Base-by-base conservation (phyloP, 1,140 invertebrate genomes). In the Trypoxylus dichotomus region DNA sequence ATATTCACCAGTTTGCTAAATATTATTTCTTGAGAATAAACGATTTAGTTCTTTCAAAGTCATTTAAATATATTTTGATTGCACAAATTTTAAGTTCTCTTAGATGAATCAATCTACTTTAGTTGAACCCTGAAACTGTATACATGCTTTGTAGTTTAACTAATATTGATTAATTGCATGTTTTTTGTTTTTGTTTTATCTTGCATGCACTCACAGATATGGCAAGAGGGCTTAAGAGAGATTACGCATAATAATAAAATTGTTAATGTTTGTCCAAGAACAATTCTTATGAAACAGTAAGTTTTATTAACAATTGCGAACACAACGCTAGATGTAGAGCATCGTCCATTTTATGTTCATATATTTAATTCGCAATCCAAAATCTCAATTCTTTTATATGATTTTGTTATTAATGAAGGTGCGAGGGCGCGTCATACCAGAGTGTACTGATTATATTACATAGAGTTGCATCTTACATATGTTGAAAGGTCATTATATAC, bases 231-330 rank as follows among this genome's bases (percentile, higher is more conserved):
- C 41, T 90, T 99, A 74, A 92, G 97, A 78, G 88, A 90, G 79
- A 94, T 99, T 81, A 97, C 97, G 58, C 96, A 99, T 89, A 99
- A 98, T 88, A 97, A 95, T 88, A 99, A 98, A 91, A 95, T 94
- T 81, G 97, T 93, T 87, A 99, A 99, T 88, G 93, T 98, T 76
- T 99, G 98, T 88, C 95, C 96, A 5, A 93, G 94, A 83, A 98
- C 93, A 47, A 97, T 94, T 87, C 90, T 99, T 37, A 97, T 97
- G 92, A 99, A 99, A 90, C 98, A 99, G 97, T 99, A 92, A 92
- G 96, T 94, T 77, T 79, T 71, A 27, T 24, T 68, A 54, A 19
- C 32, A 37, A 54, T 29, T 60, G 58, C 21, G 58, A 43, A 3
- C 1, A 68, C 19, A 68, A 60, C 58, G 5, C 1, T 60, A 21